phyloP scores from a whole-genome alignment of 2,888 invertebrate species.

The Zeuzera pyrina region DNA sequence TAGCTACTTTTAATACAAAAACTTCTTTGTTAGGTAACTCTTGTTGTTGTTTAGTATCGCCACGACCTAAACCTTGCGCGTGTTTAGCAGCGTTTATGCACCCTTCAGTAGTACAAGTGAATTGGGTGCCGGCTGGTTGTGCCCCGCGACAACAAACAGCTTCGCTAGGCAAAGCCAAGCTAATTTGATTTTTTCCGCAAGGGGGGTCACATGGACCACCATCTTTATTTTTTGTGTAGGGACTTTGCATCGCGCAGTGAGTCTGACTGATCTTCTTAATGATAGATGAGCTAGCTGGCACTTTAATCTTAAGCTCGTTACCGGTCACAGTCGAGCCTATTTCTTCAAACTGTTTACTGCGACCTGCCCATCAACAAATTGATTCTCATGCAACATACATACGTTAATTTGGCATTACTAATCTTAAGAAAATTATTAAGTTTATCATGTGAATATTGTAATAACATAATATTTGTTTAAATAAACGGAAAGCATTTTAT shows the following conservation, averaged over 20 bases:
- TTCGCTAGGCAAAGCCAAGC: constrained; percentile 47
- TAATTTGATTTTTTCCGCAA: constrained; percentile 61
- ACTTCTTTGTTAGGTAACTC: constrained; percentile 69
- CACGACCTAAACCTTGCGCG: constrained; percentile 36
- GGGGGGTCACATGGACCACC: constrained; percentile 42
- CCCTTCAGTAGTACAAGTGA: constrained; percentile 61
- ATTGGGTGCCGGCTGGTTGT: constrained; percentile 48
- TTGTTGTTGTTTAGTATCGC: constrained; percentile 40
- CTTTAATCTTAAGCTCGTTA: constrained; percentile 63
- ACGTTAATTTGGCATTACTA: neutral
- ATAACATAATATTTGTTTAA: neutral
- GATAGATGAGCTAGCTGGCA: constrained; percentile 48
- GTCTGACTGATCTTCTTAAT: constrained; percentile 66
- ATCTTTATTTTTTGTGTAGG: constrained; percentile 33
- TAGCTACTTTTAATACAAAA: constrained; percentile 78
- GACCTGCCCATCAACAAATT: constrained; percentile 65
- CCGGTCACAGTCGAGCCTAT: constrained; percentile 56
- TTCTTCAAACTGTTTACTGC: constrained; percentile 59
- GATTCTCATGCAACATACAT: constrained; percentile 27
- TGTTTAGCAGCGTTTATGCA: constrained; percentile 47
- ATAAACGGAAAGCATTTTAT: neutral
- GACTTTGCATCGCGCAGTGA: constrained; percentile 51
- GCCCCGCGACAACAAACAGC: constrained; percentile 43
- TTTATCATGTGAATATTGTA: neutral
- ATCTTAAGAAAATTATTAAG: neutral